Conservation (phyloP, 2,797 vertebrate genomes). For the Bovichtus diacanthus region DNA sequence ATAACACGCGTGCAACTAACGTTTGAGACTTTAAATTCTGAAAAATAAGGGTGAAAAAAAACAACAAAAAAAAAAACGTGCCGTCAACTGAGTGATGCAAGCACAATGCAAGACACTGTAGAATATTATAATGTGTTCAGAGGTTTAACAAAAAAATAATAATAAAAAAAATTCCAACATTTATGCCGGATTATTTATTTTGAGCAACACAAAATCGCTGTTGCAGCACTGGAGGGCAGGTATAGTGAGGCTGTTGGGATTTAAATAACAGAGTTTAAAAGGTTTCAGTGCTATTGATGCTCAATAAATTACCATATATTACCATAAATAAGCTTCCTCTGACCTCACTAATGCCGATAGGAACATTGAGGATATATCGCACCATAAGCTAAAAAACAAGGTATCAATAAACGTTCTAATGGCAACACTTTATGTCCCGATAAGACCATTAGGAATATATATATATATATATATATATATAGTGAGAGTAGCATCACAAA, state of each 20-base stretch:
- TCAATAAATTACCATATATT: too few relatives aligned
- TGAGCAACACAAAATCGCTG: background rate
- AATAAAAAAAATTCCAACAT: background rate
- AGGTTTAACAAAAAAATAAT: too few relatives aligned
- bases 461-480: too few relatives aligned
- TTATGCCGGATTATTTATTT: background rate
- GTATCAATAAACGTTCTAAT: background rate
- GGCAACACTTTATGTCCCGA: background rate
- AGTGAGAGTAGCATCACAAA: too few relatives aligned
- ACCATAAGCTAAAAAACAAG: background rate
- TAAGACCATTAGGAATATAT: too few relatives aligned
- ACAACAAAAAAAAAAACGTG: too few relatives aligned
- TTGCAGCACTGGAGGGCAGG: background rate
- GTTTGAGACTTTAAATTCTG: background rate
- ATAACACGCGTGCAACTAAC: background rate
- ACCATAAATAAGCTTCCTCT: background rate
- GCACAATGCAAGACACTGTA: background rate
- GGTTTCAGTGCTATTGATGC: background rate
- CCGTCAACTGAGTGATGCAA: slow-evolving; percentile 28
- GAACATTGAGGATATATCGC: background rate
- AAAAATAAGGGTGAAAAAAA: background rate
- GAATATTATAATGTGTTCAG: background rate
- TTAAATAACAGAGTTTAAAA: background rate
- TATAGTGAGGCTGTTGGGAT: background rate
- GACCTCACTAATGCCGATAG: background rate